Evolutionary conservation across 2,888 invertebrate genomes (phyloP), one percentile per base, ranked within the genome.

Genomic region (Morpho deidamia): DNA sequence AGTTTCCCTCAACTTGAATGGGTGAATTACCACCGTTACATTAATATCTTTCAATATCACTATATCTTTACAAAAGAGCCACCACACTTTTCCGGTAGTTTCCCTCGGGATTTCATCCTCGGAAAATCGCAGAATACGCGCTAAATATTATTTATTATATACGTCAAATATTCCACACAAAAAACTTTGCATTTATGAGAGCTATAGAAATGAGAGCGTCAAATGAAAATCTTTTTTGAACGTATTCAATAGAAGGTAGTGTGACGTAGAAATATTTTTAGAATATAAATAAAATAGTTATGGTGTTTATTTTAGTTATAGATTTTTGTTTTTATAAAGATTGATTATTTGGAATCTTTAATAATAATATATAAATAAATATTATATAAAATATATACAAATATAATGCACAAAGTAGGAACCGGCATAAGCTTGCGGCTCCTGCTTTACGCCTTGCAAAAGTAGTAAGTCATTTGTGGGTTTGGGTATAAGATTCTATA

Each of bases 131-230:
- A 43, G 39, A 35, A 23, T 23, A 23, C 23, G 23, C 51, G 51
- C 32, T 32, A 51, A 54, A 58, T 48, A 49, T 49, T 45, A 49
- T 53, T 55, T 51, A 58, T 51, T 23, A 23, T 58, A 43, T 56
- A 55, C 40, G 47, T 53, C 58, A 58, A 55, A 58, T 49, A 45
- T 42, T 53, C 40, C 50, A 50, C 49, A 49, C 38, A 54, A 54
- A 67, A 69, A 69, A 44, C 49, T 50, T 53, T 35, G 32, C 44
- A 40, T 53, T 34, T 46, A 38, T 46, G 32, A 46, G 46, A 39
- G 38, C 23, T 11, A 46, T 39, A 46, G 38, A 46, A 46, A 32
- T 11, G 37, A 11, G 46, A 46, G 39, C 46, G 49, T 39, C 37
- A 32, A 49, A 49, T 49, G 23, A 44, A 39, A 32, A 34, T 35